Percentiles rank a stretch among this genome's conserved stretches.
Conservation (phyloP, 2,113 vertebrate genomes). For the Nibea coibor region DNA sequence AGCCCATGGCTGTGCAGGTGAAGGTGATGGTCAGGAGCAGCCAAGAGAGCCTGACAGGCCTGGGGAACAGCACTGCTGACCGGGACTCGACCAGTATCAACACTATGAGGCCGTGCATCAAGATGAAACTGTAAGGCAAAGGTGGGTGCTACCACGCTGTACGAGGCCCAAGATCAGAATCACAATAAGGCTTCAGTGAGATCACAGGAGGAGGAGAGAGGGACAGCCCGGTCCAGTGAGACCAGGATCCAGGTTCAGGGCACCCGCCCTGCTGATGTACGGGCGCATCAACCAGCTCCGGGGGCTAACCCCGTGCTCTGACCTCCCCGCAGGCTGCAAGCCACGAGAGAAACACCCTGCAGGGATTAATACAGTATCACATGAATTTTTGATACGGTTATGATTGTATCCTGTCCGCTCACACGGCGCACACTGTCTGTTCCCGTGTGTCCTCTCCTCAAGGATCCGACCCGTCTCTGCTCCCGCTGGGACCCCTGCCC, state of each 20-base stretch:
- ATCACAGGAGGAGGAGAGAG: neutral
- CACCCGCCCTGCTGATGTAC: neutral
- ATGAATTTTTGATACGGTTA: slow-evolving; percentile 2
- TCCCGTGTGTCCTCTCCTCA: slow-evolving; percentile 24
- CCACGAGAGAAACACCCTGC: slow-evolving; percentile 32
- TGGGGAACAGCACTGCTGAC: slow-evolving; percentile 52
- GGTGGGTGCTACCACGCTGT: slow-evolving; percentile 63
- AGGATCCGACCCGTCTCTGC: slow-evolving; percentile 39
- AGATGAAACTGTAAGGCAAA: slow-evolving; percentile 63
- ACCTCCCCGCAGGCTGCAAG: slow-evolving; percentile 32
- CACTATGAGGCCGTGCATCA: slow-evolving; percentile 65
- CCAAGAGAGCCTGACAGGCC: slow-evolving; percentile 61
- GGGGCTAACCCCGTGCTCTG: slow-evolving; percentile 35
- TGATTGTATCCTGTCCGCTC: slow-evolving; percentile 26
- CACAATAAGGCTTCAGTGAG: slow-evolving; percentile 33
- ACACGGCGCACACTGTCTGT: slow-evolving; percentile 28
- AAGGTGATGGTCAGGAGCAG: slow-evolving; percentile 69
- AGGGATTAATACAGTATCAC: slow-evolving; percentile 21
- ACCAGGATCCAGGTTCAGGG: slow-evolving; percentile 14
- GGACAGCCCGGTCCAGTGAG: slow-evolving; percentile 16
- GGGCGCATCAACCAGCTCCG: slow-evolving; percentile 28
- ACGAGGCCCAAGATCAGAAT: slow-evolving; percentile 30
- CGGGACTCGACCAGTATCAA: slow-evolving; percentile 59
- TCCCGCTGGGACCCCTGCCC: slow-evolving; percentile 56
- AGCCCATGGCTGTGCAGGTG: slow-evolving; percentile 88